Percentiles rank a stretch among this genome's conserved stretches.
Conservation (phyloP, 1,140 invertebrate species). For the Orchestia grillus region DNA sequence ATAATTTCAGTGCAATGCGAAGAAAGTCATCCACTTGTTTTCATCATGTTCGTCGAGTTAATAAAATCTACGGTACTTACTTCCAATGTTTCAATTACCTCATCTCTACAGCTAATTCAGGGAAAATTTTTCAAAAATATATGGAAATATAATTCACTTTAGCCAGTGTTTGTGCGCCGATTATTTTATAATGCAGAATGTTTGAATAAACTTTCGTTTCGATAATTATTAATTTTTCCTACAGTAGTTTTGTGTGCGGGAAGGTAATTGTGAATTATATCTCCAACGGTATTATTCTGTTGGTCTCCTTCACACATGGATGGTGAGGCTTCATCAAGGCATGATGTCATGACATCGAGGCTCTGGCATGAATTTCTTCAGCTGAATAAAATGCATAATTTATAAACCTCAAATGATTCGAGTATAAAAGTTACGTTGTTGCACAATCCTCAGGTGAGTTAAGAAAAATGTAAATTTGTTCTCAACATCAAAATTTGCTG, state of each 20-base stretch:
- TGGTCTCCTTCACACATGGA: not conserved
- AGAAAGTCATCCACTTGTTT: too few relatives aligned
- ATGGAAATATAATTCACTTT: too few relatives aligned
- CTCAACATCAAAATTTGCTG: not conserved
- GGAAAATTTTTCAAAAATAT: too few relatives aligned
- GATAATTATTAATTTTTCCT: too few relatives aligned
- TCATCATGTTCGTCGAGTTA: too few relatives aligned
- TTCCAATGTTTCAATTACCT: not conserved
- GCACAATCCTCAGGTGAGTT: too few relatives aligned
- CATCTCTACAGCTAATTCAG: too few relatives aligned
- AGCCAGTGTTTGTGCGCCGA: not conserved
- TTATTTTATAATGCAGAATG: not conserved
- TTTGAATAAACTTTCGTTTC: not conserved
- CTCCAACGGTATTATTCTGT: not conserved
- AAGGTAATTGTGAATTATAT: too few relatives aligned
- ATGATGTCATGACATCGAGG: not conserved
- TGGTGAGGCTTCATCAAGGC: not conserved
- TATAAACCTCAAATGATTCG: not conserved
- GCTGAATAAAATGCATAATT: not conserved
- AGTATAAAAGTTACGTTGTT: too few relatives aligned
- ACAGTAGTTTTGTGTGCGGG: too few relatives aligned
- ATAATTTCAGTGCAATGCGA: too few relatives aligned
- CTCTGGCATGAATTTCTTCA: not conserved
- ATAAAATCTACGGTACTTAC: not conserved
- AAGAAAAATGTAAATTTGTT: too few relatives aligned